Evolutionary conservation across 2,888 invertebrate species (phyloP).

Genomic region (Leucozona laternaria): DNA sequence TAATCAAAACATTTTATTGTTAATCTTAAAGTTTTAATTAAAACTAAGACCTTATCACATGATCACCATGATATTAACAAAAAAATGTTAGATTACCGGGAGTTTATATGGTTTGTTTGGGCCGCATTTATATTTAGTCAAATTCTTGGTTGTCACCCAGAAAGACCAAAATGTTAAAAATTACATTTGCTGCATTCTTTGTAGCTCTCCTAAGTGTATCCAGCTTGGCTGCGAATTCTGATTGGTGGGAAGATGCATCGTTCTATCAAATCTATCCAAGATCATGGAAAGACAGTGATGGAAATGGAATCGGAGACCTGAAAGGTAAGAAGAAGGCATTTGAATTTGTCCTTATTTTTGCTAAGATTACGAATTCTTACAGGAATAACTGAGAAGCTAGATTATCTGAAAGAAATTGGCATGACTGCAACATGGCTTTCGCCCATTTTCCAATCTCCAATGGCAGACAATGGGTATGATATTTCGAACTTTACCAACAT

Average conservation of each 20-base stretch:
- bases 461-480: constrained; percentile 92
- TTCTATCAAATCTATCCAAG: constrained; percentile 94
- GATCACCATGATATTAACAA: neutral
- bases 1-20: neutral
- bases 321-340: constrained; percentile 84
- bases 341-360: neutral
- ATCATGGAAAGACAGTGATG: constrained; percentile 92
- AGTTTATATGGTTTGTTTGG: neutral
- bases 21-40: neutral
- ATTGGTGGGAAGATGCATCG: constrained; percentile 93
- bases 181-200: neutral
- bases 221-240: constrained; percentile 78
- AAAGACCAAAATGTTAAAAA: constrained; percentile 17
- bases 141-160: neutral
- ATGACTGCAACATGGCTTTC: constrained; percentile 89
- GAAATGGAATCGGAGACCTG: constrained; percentile 93
- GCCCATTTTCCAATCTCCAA: constrained; percentile 90
- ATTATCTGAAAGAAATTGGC: constrained; percentile 88
- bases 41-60: neutral
- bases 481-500: constrained; percentile 88
- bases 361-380: neutral
- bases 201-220: neutral
- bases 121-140: neutral
- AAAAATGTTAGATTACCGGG: neutral
- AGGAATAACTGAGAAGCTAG: constrained; percentile 86